Evolutionary conservation across 2,797 vertebrate species (phyloP).

Genomic region (Fistularia tabacaria): DNA sequence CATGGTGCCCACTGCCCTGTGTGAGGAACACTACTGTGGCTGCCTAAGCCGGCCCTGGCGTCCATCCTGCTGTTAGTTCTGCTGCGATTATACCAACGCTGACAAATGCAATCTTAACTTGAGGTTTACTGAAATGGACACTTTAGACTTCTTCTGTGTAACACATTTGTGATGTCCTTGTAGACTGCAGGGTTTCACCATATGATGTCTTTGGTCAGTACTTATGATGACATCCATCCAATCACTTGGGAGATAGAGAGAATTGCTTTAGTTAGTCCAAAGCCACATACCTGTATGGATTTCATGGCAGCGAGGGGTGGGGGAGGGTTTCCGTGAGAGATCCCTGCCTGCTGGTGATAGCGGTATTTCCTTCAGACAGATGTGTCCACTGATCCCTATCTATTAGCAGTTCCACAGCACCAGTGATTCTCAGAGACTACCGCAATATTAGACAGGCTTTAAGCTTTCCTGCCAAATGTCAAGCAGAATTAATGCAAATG

Average conservation of each 20-base stretch:
- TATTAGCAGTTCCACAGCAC: slow-evolving; percentile 32
- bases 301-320: slow-evolving; percentile 16
- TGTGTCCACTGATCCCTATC: slow-evolving; percentile 67
- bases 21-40: slow-evolving; percentile 17
- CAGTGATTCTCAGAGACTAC: slow-evolving; percentile 10
- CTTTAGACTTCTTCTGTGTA: background rate
- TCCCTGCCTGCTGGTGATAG: slow-evolving; percentile 37
- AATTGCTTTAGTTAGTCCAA: slow-evolving; percentile 21
- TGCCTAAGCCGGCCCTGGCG: slow-evolving; percentile 41
- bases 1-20: background rate
- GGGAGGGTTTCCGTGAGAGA: slow-evolving; percentile 9
- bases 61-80: slow-evolving; percentile 20
- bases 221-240: slow-evolving; percentile 8
- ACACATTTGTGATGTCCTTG: too few species aligned
- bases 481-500: slow-evolving; percentile 18
- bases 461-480: slow-evolving; percentile 26
- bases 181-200: background rate
- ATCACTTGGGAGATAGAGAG: background rate
- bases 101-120: background rate
- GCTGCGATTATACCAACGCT: background rate
- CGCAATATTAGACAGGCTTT: slow-evolving; percentile 8
- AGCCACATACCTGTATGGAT: slow-evolving; percentile 52
- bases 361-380: slow-evolving; percentile 60
- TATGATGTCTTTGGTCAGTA: background rate
- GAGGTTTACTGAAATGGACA: slow-evolving; percentile 1